Base-by-base conservation (phyloP, 2,888 invertebrate species). In the Limnephilus lunatus region DNA sequence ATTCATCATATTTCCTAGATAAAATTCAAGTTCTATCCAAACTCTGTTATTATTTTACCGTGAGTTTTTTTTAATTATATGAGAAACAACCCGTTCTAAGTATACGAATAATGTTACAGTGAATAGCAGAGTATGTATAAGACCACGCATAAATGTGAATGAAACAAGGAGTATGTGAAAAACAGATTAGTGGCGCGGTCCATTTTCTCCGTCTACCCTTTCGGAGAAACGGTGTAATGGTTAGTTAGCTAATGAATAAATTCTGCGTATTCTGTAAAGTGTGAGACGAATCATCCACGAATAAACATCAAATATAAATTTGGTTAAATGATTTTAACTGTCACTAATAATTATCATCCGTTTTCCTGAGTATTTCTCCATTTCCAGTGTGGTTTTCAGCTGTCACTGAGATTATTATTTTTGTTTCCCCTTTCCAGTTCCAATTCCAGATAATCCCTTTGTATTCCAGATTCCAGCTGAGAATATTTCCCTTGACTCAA, bases 401-500 rank as follows among this genome's bases (percentile, higher is more conserved):
- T 88, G 87, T 88, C 91, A 91, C 82, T 35, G 35, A 31, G n/a
- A 68, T 87, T 88, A 88, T 87, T 87, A 88, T 88, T 91, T 85
- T 39, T 85, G 85, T 39, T 25, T 82, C 82, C 39, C 32, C 53
- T 9, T 30, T 30, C 87, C 88, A 25, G 80, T 30, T 30, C 12
- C 11, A 48, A 44, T 89, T 80, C 88, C 35, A 89, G 81, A 81
- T 87, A 91, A 91, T 91, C 87, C 87, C 44, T 48, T 81, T 81
- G 87, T 87, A 53, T 48, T 91, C 91, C 53, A 85, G 81, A 44
- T 44, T 91, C 92, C 35, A 83, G 44, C 80, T 39, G 89, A 83
- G 80, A 93, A 92, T 92, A 93, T 91, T 89, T 92, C 86, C 92
- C 86, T 90, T 80, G 80, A 85, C 85, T 89, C 87, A 85, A 90